A percentile compares a stretch with the other conserved stretches of the same genome.
Conservation (phyloP, 2,888 invertebrate genomes). For the Adineta ricciae region DNA sequence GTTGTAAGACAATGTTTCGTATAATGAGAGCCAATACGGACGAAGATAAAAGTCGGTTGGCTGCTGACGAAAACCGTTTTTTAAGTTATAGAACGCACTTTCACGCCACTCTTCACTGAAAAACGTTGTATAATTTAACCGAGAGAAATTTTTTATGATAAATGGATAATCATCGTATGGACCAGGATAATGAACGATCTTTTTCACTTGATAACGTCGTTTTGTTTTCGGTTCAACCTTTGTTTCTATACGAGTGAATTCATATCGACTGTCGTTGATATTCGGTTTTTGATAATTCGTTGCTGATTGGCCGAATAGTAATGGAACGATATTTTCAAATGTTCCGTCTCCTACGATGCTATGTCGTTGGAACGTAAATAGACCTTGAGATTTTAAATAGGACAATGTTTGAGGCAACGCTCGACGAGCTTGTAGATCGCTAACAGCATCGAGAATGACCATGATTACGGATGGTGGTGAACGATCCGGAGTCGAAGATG, state of each 20-base stretch:
- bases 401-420: constrained; percentile 27
- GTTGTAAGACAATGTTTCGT: constrained; percentile 24
- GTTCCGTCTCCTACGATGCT: constrained; percentile 28
- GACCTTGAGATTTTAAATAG: constrained; percentile 20
- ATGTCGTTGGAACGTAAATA: constrained; percentile 22
- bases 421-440: constrained; percentile 19
- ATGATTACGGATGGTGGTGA: background rate
- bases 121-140: constrained; percentile 25
- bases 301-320: constrained; percentile 2
- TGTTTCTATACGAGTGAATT: background rate
- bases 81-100: constrained; percentile 29
- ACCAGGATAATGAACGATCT: constrained; percentile 3
- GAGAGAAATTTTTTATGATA: constrained; percentile 24
- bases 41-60: constrained; percentile 28
- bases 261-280: constrained; percentile 21
- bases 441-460: constrained; percentile 24
- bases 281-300: background rate
- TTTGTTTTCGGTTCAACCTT: background rate
- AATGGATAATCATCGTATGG: constrained; percentile 30
- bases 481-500: background rate
- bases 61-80: constrained; percentile 24
- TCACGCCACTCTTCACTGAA: constrained; percentile 33
- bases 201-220: background rate
- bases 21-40: constrained; percentile 24
- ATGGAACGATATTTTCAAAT: constrained; percentile 31